phyloP scores from a whole-genome alignment of 2,113 vertebrate genomes.

The Bettongia penicillata region DNA sequence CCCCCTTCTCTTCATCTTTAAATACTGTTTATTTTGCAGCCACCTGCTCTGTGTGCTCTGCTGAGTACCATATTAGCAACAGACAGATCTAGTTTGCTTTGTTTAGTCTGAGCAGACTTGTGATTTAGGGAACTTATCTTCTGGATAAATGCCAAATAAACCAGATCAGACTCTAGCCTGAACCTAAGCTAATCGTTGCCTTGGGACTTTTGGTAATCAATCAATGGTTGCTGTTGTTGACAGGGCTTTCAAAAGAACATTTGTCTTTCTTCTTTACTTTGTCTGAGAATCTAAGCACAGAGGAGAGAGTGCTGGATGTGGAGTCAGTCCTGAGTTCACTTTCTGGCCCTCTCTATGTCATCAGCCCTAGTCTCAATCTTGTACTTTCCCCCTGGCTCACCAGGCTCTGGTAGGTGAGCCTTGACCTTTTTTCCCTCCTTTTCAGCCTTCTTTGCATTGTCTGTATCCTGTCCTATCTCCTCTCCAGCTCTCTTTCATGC shows the following conservation, averaged over 20 bases:
- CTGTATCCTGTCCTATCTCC: background rate
- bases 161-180: background rate
- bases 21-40: background rate
- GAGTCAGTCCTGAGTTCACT: background rate
- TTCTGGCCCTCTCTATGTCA: background rate
- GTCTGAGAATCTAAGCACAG: background rate
- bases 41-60: background rate
- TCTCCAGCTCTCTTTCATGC: background rate
- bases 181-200: constrained; percentile 52
- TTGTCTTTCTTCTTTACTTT: background rate
- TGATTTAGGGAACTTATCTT: background rate
- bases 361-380: background rate
- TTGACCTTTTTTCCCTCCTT: background rate
- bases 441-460: background rate
- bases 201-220: constrained; percentile 35
- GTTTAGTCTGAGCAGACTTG: background rate
- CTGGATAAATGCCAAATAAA: background rate
- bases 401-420: background rate
- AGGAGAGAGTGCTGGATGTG: background rate
- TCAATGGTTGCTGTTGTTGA: constrained; percentile 69
- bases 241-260: constrained; percentile 25
- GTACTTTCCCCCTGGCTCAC: background rate
- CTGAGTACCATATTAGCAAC: background rate
- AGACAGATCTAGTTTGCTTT: background rate
- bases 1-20: background rate